Base-by-base conservation (phyloP, 2,888 invertebrate genomes). In the Habroteleia sp. region DNA sequence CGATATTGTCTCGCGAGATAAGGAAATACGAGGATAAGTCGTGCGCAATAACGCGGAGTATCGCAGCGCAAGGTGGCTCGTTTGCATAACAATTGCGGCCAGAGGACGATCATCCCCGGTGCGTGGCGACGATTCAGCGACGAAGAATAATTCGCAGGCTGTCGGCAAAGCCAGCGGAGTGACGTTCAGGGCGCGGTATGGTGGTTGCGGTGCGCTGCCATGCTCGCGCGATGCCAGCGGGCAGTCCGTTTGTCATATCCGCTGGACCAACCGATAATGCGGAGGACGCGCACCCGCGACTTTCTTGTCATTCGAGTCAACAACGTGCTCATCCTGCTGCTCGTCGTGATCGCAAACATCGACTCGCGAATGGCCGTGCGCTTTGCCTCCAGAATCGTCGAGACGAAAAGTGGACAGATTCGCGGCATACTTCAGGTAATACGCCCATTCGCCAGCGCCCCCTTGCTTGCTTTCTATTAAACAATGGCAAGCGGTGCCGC, bases 351-450 rank as follows among this genome's bases (percentile, higher is more conserved):
- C 41, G 73, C 75, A 66, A 76, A 80, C 52, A 82, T 82, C 48
- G 78, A 79, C 52, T 68, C 83, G n/a, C 81, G 79, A 56, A 52
- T 91, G 78, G 92, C 92, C 66, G 93, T 93, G 77, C 91, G 93
- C 62, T 94, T 94, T 90, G 93, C 93, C 88, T 94, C 94, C 79
- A 92, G 94, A 86, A 94, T 95, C 83, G 93, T 96, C 82, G 93
- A 94, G 89, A 95, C 95, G 31, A 93, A 94, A 68, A 84, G 83
- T 66, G 88, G 88, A 72, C 88, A 87, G 74, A 86, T 88, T 68
- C 85, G 86, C 14, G 88, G 88, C 54, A 87, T 88, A 76, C 78
- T 88, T 58, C 88, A 86, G 89, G 89, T 87, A 76, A n/a, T n/a
- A n/a, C n/a, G n/a, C n/a, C n/a, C n/a, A n/a, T n/a, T n/a, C n/a